These are phyloP conservation scores for Platygyra sinensis DNA, from an alignment of 64 coral and sea anemone species.

Conservation along the genomic window DNA sequence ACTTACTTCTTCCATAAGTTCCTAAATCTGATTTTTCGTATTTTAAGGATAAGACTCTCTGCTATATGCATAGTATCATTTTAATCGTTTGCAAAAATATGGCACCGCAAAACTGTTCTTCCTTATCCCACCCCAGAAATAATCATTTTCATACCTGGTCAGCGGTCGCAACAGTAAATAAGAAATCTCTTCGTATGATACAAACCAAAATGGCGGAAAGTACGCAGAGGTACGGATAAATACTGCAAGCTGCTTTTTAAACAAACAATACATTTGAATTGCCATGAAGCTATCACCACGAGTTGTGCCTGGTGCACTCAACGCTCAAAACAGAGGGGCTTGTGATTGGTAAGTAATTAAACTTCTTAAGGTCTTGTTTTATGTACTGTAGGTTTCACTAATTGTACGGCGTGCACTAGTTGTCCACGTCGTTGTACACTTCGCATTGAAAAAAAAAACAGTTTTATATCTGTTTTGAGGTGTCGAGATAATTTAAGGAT, in stretches of 20 bases:
- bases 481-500: no score
- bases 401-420: not conserved
- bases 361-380: no score
- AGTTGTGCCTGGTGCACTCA: constrained; percentile 87
- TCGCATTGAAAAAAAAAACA: no score
- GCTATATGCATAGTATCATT: not conserved
- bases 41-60: not conserved
- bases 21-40: not conserved
- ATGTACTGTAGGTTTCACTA: not conserved
- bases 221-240: no score
- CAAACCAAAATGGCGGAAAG: constrained; percentile 10
- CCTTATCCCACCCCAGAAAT: not conserved
- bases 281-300: constrained; percentile 90
- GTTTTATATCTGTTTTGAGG: no score
- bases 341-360: constrained; percentile 81
- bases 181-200: not conserved
- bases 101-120: not conserved
- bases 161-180: not conserved
- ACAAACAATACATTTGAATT: not conserved
- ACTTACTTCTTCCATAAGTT: not conserved
- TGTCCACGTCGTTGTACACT: not conserved
- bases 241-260: not conserved
- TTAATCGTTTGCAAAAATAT: not conserved
- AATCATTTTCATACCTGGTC: not conserved
- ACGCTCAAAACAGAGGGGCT: constrained; percentile 87